Evolutionary conservation across 2,888 invertebrate genomes (phyloP), one percentile per base, ranked within the genome.

Genomic region (Philopedon plagiatum): DNA sequence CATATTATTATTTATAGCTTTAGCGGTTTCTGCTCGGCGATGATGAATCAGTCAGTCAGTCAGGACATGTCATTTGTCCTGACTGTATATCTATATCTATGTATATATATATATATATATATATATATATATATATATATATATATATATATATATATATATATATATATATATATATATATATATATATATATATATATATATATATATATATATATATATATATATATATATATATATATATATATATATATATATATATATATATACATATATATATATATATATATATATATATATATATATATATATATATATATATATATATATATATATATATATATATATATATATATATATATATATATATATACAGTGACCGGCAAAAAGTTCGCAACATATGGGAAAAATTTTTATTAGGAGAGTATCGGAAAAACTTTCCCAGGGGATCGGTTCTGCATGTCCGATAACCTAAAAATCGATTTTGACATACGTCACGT

Each of bases 131-230:
- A 37, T 37, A 37, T 37, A 37, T 37, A 37, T 37, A 37, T 37
- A 37, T 37, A 37, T 37, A 37, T 37, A 37, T 37, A 37, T 37
- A 37, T 37, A 37, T 37, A 37, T 37, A 11, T 37, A 37, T 37
- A 37, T 37, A 37, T 37, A 11, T 37, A 37, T 37, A 37, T 37
- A 37, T 37, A 37, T 37, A 37, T 37, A 37, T 37, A 37, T 37
- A 37, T 37, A 37, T 37, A 37, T 37, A 37, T 37, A 37, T 37
- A 37, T 37, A 37, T 37, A 39, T 39, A 39, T 39, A 39, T 39
- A 39, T 39, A 39, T 39, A 39, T 39, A 39, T 39, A 39, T 39
- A 39, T 39, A 39, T 39, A 39, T 39, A 39, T 39, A 39, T 39
- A 39, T 39, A 39, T 39, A 39, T 39, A 39, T 39, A 39, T 39